Evolutionary conservation across 2,113 vertebrate species (phyloP).

Genomic region (Percina caprodes): DNA sequence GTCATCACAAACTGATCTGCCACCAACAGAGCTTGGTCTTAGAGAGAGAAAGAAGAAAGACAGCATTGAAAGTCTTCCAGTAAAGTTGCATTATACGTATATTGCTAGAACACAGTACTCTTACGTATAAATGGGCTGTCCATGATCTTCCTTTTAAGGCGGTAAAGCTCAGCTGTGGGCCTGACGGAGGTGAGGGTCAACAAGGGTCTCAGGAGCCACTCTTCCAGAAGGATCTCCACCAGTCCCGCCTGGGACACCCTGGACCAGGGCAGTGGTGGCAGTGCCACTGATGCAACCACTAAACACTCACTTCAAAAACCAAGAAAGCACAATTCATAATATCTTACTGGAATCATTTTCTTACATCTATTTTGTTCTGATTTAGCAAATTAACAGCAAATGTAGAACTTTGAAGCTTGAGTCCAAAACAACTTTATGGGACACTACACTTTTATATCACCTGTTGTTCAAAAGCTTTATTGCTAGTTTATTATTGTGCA

Average conservation of each 20-base stretch:
- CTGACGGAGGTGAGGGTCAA: constrained; percentile 72
- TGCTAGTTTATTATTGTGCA: background rate
- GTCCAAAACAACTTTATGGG: background rate
- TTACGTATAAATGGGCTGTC: constrained; percentile 87
- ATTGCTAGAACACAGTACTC: constrained; percentile 15
- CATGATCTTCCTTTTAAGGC: constrained; percentile 84
- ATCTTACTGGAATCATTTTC: background rate
- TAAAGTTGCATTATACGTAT: background rate
- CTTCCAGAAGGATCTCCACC: constrained; percentile 85
- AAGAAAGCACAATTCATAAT: background rate
- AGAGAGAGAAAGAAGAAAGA: background rate
- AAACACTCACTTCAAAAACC: constrained; percentile 80
- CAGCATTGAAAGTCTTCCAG: background rate
- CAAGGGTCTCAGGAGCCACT: constrained; percentile 85
- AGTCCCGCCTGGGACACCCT: constrained; percentile 73
- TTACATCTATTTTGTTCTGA: background rate
- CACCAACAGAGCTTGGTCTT: constrained; percentile 88
- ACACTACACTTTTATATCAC: too few species aligned
- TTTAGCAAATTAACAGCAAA: background rate
- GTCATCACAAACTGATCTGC: constrained; percentile 85
- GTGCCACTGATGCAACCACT: constrained; percentile 74
- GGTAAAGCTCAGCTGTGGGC: constrained; percentile 82
- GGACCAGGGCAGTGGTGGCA: constrained; percentile 67
- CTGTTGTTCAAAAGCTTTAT: background rate
- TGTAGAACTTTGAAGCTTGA: background rate